Base-by-base conservation (phyloP, 2,113 vertebrate genomes). In the Mionectes macconnelli region DNA sequence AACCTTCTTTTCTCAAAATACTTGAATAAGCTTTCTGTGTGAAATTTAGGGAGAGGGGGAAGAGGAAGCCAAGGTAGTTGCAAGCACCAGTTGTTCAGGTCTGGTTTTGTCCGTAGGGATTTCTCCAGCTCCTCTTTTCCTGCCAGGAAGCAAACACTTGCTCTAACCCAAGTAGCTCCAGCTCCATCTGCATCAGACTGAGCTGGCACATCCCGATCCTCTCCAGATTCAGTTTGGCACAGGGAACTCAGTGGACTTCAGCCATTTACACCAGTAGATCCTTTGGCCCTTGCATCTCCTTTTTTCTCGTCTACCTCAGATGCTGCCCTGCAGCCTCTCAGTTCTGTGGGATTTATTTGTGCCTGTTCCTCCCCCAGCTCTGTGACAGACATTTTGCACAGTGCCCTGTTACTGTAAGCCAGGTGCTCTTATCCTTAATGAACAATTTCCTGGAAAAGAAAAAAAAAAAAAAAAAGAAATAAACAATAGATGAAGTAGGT, bases 351-450 rank as follows among this genome's bases (percentile, higher is more conserved):
- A 57, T 95, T 64, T 88, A 94, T 97, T 97, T 97, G 92, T 97
- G 91, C 95, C 90, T 75, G 84, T 53, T 94, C 87, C 93, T 97
- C 93, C 70, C 59, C 30, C 23, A 12, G 37, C 45, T 92, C 87
- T 37, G 14, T 76, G 95, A 95, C 95, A 97, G 95, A 83, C 88
- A 53, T 50, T 96, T 96, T 97, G 91, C 94, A 83, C 93, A 95
- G 95, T 80, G 78, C 72, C 69, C 73, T 96, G 35, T 98, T 98
- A 95, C 98, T 92, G 98, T 97, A 98, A 98, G 85, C 93, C 93
- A 97, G 97, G 97, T 98, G 97, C 97, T 98, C 97, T 98, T 96
- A 97, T 88, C 87, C 84, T 88, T 97, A 98, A 98, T 97, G 97
- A 98, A 97, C 92, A 53, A 74, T 91, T 98, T 98, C 97, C 97